phyloP scores from a whole-genome alignment of 2,888 invertebrate species.

The Dryomyza anilis region DNA sequence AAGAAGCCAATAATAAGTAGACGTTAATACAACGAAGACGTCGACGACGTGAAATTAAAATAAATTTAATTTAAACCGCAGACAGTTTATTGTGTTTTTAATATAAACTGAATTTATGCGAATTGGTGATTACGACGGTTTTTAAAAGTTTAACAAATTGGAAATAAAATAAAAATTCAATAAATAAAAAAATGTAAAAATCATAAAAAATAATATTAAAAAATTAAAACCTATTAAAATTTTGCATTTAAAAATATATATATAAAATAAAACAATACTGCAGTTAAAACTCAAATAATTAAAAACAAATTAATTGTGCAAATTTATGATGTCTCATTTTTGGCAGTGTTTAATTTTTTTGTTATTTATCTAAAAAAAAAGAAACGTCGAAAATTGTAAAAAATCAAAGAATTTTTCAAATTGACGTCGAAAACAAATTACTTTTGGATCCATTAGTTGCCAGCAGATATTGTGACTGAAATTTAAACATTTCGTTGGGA shows the following conservation, averaged over 20 bases:
- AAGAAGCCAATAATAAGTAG: too few relatives aligned
- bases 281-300: too few relatives aligned
- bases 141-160: background rate
- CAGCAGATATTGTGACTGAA: background rate
- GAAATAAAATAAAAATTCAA: background rate
- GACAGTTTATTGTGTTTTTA: too few relatives aligned
- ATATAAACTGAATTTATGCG: background rate
- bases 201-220: background rate
- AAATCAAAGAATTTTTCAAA: background rate
- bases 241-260: background rate
- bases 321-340: background rate
- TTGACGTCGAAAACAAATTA: background rate
- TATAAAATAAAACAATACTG: too few relatives aligned
- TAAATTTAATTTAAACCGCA: too few relatives aligned
- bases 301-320: too few relatives aligned
- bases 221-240: background rate
- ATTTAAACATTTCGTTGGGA: background rate
- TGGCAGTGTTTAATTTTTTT: background rate
- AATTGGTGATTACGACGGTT: background rate
- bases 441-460: background rate
- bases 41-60: too few relatives aligned
- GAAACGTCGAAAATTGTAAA: background rate
- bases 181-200: background rate
- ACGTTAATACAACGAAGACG: too few relatives aligned
- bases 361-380: conserved; percentile 3